A percentile compares a stretch with the other conserved stretches of the same genome.
Evolutionary conservation across 1,140 invertebrate species (phyloP).

Genomic region (Pseudomyrmex gracilis): DNA sequence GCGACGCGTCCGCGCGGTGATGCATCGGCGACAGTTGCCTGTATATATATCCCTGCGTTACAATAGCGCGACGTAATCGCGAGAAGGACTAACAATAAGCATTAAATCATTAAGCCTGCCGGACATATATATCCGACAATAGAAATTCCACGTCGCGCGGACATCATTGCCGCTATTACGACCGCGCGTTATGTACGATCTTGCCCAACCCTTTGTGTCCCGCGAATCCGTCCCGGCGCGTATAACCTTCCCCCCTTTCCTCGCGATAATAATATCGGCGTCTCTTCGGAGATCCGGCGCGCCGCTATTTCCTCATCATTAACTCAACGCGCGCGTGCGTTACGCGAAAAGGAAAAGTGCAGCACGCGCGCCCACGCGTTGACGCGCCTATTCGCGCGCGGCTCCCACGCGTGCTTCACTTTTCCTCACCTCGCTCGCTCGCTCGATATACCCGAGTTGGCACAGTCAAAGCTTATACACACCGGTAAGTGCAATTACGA

Average conservation of each 20-base stretch:
- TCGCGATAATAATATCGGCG: slow-evolving; percentile 34
- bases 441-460: slow-evolving; percentile 1
- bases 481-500: slow-evolving; percentile 65
- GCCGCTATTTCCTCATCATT: slow-evolving; percentile 65
- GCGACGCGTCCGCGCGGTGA: slow-evolving; percentile 9
- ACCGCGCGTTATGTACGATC: slow-evolving; percentile 46
- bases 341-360: neutral
- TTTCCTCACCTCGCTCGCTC: slow-evolving; percentile 42
- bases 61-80: slow-evolving; percentile 66
- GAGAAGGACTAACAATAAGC: slow-evolving; percentile 71
- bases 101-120: slow-evolving; percentile 73
- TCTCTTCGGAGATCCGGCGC: slow-evolving; percentile 20
- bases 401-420: slow-evolving; percentile 58
- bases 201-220: slow-evolving; percentile 61
- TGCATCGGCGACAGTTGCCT: slow-evolving; percentile 31
- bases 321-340: slow-evolving; percentile 42
- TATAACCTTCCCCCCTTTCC: too few relatives aligned
- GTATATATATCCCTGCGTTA: slow-evolving; percentile 9
- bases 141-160: slow-evolving; percentile 63
- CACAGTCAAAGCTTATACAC: slow-evolving; percentile 24
- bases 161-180: slow-evolving; percentile 67
- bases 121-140: slow-evolving; percentile 67
- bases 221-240: neutral
- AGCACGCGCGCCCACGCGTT: slow-evolving; percentile 48
- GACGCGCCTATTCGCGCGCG: slow-evolving; percentile 32